Evolutionary conservation across 2,797 vertebrate genomes (phyloP), one percentile per base, ranked within the genome.

Genomic region (Thripadectes ignobilis): DNA sequence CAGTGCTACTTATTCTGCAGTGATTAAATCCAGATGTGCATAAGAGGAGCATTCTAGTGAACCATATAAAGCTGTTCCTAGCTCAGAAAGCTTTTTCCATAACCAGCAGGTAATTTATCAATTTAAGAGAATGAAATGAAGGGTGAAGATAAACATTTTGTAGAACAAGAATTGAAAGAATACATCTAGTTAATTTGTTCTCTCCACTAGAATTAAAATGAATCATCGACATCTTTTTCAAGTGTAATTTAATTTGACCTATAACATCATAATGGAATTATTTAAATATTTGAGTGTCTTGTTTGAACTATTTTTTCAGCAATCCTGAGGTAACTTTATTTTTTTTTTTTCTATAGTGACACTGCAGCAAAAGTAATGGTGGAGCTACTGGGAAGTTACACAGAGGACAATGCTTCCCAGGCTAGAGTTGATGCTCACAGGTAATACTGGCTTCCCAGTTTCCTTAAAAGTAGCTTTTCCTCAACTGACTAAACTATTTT

Each of bases 391-490:
- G 99, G 99, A 88, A 99, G 99, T 98, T 99, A 99, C 97, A 99
- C 99, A 85, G 99, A 99, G 96, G 99, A 99, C 97, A 99, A 99
- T 46, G 99, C 99, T 83, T 99, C 99, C 88, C 99, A 99, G 97
- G 99, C 99, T 34, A 98, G 99, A 62, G 98, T 99, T 34, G 99
- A 99, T 97, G 99, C 99, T 71, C 99, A 99, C 98, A 99, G 99
- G 99, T 99, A 98, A 95, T 17, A 10, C 21, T 55, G 71, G 75
- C 15, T 51, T 66, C 29, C 52, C 6, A 3, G 4, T 48, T 72
- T 39, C 21, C 65, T 69, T 67, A 43, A n/a, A 71, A 72, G 59
- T 43, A 26, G 10, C 54, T 92, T 85, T 54, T 84, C 54, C 45
- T 85, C 22, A 22, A 2, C 30, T 45, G 15, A 36, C 58, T 29